Evolutionary conservation across 2,113 vertebrate species (phyloP).

Genomic region (Myanophis thanlyinensis): DNA sequence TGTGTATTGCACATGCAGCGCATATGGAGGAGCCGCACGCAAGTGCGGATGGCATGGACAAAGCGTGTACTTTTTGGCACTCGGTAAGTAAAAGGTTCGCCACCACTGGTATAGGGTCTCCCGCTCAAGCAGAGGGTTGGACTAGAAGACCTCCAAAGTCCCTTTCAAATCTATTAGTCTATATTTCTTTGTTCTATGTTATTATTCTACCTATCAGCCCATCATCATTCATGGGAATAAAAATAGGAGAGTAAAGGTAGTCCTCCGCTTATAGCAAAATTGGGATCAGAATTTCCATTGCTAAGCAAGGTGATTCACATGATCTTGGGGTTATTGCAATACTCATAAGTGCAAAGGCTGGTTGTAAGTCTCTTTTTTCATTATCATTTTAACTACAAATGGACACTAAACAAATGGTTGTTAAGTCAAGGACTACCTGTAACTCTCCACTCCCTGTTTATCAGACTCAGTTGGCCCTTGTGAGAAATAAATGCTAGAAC

Average conservation of each 20-base stretch:
- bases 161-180: background rate
- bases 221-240: background rate
- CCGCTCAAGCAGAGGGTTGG: background rate
- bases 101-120: too few relatives aligned
- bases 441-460: background rate
- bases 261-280: background rate
- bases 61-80: too few relatives aligned
- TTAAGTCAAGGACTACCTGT: background rate
- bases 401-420: background rate
- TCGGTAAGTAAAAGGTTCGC: too few relatives aligned
- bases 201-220: background rate
- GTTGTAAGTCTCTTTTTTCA: background rate
- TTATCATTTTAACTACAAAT: background rate
- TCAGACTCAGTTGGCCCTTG: background rate
- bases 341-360: background rate
- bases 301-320: background rate
- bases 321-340: background rate
- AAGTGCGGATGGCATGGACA: too few relatives aligned
- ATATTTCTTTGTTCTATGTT: background rate
- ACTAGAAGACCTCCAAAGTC: background rate
- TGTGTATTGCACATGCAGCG: too few relatives aligned
- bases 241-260: background rate
- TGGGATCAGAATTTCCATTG: background rate
- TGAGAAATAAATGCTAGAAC: background rate
- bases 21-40: too few relatives aligned